Conservation (phyloP, 2,113 vertebrate genomes). For the Brienomyrus brachyistius region DNA sequence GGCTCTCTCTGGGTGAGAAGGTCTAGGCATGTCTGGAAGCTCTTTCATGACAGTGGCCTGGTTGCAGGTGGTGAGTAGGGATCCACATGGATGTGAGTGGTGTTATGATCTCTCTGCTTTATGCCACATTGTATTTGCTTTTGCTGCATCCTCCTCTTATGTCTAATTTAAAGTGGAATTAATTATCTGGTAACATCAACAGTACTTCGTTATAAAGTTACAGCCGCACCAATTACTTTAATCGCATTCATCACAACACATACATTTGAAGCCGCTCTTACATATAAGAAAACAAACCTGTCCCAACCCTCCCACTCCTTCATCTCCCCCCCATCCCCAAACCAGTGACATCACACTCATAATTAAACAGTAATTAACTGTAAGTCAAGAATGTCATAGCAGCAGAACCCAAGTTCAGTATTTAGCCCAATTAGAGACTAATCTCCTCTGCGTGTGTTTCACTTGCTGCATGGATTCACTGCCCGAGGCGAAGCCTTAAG, state of each 20-base stretch:
- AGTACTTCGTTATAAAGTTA: constrained; percentile 1
- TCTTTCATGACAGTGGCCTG: not conserved
- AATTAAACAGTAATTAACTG: constrained; percentile 21
- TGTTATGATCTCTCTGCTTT: not conserved
- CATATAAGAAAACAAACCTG: constrained; percentile 6
- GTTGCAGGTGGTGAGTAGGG: not conserved
- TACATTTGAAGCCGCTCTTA: not conserved
- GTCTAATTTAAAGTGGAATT: not conserved
- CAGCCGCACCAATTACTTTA: constrained; percentile 18
- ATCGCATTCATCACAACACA: not conserved
- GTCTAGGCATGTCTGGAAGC: not conserved
- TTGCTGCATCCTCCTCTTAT: not conserved
- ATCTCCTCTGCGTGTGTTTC: not conserved
- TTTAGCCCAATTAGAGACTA: constrained; percentile 9
- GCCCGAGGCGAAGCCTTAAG: not conserved
- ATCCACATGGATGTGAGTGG: not conserved
- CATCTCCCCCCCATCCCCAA: not conserved
- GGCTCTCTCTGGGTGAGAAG: too few species aligned
- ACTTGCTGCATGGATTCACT: not conserved
- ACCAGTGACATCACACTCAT: not conserved
- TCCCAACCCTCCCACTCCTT: not conserved
- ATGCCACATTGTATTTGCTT: not conserved
- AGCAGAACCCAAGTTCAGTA: constrained; percentile 11
- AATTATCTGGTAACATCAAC: constrained; percentile 17
- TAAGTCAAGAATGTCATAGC: constrained; percentile 1